A percentile compares a stretch with the other conserved stretches of the same genome.
Conservation (phyloP, 2,888 invertebrate species). For the Teinopalpus imperialis region DNA sequence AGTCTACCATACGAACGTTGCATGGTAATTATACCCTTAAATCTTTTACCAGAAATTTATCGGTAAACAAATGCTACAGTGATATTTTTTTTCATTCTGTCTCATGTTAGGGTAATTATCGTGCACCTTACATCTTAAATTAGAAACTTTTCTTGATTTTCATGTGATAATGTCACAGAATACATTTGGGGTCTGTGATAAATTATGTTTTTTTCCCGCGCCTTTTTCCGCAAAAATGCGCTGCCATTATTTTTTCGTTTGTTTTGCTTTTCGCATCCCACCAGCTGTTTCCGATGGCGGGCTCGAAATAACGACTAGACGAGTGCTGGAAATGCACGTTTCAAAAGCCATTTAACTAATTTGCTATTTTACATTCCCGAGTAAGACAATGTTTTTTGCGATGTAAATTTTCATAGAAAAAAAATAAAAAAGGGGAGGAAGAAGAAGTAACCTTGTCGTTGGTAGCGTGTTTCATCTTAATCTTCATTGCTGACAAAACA, state of each 20-base stretch:
- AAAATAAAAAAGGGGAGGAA: too few relatives aligned
- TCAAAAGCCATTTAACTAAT: slow-evolving; percentile 23
- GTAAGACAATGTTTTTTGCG: neutral
- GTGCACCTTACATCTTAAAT: neutral
- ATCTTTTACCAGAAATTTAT: too few relatives aligned
- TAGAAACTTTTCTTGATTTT: neutral
- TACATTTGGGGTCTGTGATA: slow-evolving; percentile 35
- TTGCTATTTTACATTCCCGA: slow-evolving; percentile 14
- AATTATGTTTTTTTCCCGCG: slow-evolving; percentile 37
- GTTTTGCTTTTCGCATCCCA: slow-evolving; percentile 36
- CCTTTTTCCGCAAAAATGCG: slow-evolving; percentile 44
- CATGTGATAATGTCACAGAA: slow-evolving; percentile 8
- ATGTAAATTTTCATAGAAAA: neutral
- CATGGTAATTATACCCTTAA: too few relatives aligned
- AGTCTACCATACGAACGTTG: too few relatives aligned
- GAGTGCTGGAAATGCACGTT: slow-evolving; percentile 20
- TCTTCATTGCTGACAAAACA: too few relatives aligned
- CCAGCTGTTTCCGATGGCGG: slow-evolving; percentile 30
- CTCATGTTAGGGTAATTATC: too few relatives aligned
- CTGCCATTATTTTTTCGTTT: slow-evolving; percentile 49
- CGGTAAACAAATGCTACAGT: too few relatives aligned
- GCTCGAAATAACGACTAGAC: slow-evolving; percentile 27
- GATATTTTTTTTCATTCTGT: too few relatives aligned
- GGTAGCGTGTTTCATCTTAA: too few relatives aligned
- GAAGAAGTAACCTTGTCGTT: too few relatives aligned